Evolutionary conservation across 2,113 vertebrate species (phyloP), one percentile per base, ranked within the genome.

Genomic region (Sinocyclocheilus anshuiensis): DNA sequence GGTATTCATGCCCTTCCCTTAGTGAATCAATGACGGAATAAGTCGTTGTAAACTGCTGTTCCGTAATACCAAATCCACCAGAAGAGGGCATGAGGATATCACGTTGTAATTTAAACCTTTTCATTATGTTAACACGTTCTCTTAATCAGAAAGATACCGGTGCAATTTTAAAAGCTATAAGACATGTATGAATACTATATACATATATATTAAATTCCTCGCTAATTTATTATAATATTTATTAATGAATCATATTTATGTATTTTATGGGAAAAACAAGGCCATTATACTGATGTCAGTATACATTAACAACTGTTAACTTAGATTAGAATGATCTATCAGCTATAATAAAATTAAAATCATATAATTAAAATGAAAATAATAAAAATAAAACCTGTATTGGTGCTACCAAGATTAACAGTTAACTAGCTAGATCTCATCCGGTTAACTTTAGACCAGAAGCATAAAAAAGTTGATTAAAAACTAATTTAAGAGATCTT

Each of bases 71-170:
- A 10, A 61, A 80, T 42, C 8, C 6, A 63, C 77, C 77, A 80
- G 57, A 36, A 80, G 77, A 63, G 55, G 57, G 77, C 77, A 80
- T 20, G 36, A 61, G 4, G 20, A 80, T 13, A 80, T 80, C 33
- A 42, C n/a, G 9, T 42, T 74, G 71, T 42, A 63, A 63, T 63
- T n/a, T 22, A 63, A 63, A 63, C 36, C 2, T 42, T 74, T 42
- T 33, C 16, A 3, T 33, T 6, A 20, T 1, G 15, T 69, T 69
- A 69, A 74, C 71, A 4, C 33, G 4, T 39, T 39, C 16, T 22
- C 4, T 45, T 48, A 48, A 48, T 12, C 45, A 48, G 18, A 9
- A 42, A 72, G 33, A 39, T 72, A 10, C 69, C 7, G 26, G 13
- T 29, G 4, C 6, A 29, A 7, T 67, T 67, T 67, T 16, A 33